Percentiles rank a stretch among this genome's conserved stretches.
Evolutionary conservation across 2,113 vertebrate species (phyloP).

Genomic region (Tauraco erythrolophus): DNA sequence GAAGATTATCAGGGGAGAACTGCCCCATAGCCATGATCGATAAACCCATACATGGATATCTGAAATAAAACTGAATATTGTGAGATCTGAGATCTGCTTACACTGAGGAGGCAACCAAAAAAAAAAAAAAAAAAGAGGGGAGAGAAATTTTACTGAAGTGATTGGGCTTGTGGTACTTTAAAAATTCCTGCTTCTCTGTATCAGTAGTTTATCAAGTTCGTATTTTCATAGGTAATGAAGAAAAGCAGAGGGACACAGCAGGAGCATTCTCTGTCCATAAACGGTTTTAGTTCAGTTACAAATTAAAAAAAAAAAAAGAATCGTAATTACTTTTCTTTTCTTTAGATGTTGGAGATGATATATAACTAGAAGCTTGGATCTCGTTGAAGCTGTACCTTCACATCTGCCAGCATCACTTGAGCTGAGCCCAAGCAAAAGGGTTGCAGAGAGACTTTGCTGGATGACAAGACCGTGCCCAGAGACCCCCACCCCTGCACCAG

Average conservation of each 20-base stretch:
- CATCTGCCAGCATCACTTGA: fast-evolving
- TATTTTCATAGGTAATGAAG: not conserved
- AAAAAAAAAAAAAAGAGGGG: not conserved
- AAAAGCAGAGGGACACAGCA: not conserved
- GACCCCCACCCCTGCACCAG: too few species aligned
- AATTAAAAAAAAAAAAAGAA: not conserved
- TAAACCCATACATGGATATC: fast-evolving
- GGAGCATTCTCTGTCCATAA: not conserved
- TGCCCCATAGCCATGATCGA: not conserved
- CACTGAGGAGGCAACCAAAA: not conserved
- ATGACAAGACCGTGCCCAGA: not conserved
- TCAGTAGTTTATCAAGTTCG: not conserved
- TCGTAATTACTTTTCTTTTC: not conserved
- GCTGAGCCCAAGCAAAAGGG: not conserved
- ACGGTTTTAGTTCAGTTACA: not conserved
- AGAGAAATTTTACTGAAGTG: not conserved
- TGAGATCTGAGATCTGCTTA: not conserved
- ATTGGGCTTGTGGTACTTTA: not conserved
- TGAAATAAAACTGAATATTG: not conserved
- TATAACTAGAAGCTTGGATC: not conserved
- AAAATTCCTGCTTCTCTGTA: not conserved
- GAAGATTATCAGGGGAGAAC: not conserved
- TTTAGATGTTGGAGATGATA: not conserved
- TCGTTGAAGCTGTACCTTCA: not conserved
- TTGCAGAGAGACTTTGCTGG: not conserved